Conservation (phyloP, 2,797 vertebrate species). For the Acanthurus leucopareius region DNA sequence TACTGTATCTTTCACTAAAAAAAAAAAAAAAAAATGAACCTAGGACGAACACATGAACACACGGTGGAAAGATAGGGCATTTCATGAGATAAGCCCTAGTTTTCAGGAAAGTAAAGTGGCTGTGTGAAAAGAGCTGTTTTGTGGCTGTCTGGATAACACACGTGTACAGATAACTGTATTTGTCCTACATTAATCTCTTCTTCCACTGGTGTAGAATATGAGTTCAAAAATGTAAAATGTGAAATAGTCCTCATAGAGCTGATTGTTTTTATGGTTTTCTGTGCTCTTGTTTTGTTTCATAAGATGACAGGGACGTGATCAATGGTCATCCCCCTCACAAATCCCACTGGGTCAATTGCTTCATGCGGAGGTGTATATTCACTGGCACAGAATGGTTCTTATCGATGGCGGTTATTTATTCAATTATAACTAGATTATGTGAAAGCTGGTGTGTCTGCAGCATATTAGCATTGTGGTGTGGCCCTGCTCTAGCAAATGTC, state of each 20-base stretch:
- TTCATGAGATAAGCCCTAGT: conserved; percentile 50
- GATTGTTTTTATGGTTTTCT: conserved; percentile 47
- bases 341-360: conserved; percentile 29
- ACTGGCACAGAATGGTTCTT: conserved; percentile 38
- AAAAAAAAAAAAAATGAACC: not conserved
- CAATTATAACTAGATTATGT: conserved; percentile 65
- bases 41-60: conserved; percentile 29
- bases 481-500: conserved; percentile 73
- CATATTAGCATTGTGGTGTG: conserved; percentile 49
- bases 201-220: conserved; percentile 23
- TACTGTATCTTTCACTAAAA: conserved; percentile 8
- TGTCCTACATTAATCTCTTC: conserved; percentile 54
- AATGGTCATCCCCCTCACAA: conserved; percentile 21
- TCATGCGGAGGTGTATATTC: conserved; percentile 21
- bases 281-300: conserved; percentile 25
- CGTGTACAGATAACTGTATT: conserved; percentile 49
- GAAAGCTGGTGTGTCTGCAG: conserved; percentile 41
- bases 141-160: conserved; percentile 9
- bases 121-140: conserved; percentile 41
- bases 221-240: conserved; percentile 33
- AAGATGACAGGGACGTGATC: conserved; percentile 48
- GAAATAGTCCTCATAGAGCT: conserved; percentile 44
- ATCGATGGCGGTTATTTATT: conserved; percentile 62
- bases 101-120: conserved; percentile 46
- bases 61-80: conserved; percentile 38